Evolutionary conservation across 2,113 vertebrate species (phyloP), one percentile per base, ranked within the genome.

Genomic region (Microtus ochrogaster): DNA sequence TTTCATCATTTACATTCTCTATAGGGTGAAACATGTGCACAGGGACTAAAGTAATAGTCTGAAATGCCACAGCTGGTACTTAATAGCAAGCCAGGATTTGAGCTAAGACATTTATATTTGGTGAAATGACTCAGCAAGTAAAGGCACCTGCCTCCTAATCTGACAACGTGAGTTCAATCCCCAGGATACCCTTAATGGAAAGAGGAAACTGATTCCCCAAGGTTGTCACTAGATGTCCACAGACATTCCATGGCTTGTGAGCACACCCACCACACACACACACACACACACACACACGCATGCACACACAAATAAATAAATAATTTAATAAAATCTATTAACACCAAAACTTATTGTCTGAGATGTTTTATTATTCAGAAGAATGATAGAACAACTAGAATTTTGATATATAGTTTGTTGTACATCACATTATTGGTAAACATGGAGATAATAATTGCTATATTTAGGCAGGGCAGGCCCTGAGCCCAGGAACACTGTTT

Each of bases 11-110:
- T 66, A 1, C 28, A 26, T 83, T 47, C 65, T 83, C 1, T 55
- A 21, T 36, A 87, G 16, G 74, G 22, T 66, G 66, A 65, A 94
- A 44, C 22, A 41, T 41, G 86, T 36, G 13, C 52, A 77, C 19
- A 63, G 73, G 83, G 58, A 89, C 87, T 91, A 63, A 85, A 90
- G 24, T 72, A 93, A 93, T 74, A 41, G 41, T 81, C 52, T 5
- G 72, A 89, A 88, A 21, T 91, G 30, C 47, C 44, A 44, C 44
- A 93, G 52, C 10, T 89, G 30, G 17, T 61, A 76, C 41, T 26
- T 77, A 52, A 77, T 52, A 68, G 91, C 22, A 36, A 92, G 44
- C 11, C 47, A 77, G 58, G 36, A 90, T 86, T 90, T 89, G 61
- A 96, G 81, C 33, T 72, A 39, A 86, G 33, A 74, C 7, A 17